A percentile compares a stretch with the other conserved stretches of the same genome.
These are phyloP conservation scores for Pleuronectes platessa DNA, from an alignment of 2,113 vertebrate species.

Conservation along the genomic window DNA sequence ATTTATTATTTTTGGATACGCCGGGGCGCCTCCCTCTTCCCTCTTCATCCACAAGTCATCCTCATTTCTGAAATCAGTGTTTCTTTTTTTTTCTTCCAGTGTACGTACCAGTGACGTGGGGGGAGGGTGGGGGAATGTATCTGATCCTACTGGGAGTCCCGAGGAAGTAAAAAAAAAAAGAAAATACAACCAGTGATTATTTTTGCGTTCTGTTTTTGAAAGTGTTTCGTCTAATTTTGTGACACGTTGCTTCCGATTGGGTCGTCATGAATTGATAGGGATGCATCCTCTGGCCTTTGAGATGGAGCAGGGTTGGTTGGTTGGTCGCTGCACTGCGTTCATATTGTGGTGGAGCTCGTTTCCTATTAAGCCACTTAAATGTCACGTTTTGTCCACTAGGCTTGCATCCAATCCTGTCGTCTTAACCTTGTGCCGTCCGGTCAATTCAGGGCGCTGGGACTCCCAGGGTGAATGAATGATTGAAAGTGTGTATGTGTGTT, in stretches of 20 bases:
- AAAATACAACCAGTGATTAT: constrained; percentile 3
- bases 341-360: constrained; percentile 37
- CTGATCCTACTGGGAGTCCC: constrained; percentile 55
- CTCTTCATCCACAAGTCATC: constrained; percentile 70
- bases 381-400: constrained; percentile 34
- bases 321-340: constrained; percentile 47
- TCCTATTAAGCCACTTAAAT: constrained; percentile 4
- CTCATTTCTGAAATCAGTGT: constrained; percentile 78
- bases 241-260: constrained; percentile 25
- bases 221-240: constrained; percentile 37
- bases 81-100: constrained; percentile 61
- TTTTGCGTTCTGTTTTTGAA: constrained; percentile 36
- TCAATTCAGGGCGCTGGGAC: constrained; percentile 57
- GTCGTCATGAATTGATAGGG: constrained; percentile 46
- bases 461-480: constrained; percentile 65
- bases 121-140: constrained; percentile 24
- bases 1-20: constrained; percentile 9
- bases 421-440: constrained; percentile 58
- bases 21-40: constrained; percentile 60
- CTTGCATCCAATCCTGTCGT: constrained; percentile 47
- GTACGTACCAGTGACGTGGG: constrained; percentile 59
- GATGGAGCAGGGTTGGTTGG: constrained; percentile 43
- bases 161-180: constrained; percentile 5
- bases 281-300: constrained; percentile 45
- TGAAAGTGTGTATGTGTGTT: constrained; percentile 24